Conservation (phyloP, 2,888 invertebrate species). For the Diachrysia chrysitis region DNA sequence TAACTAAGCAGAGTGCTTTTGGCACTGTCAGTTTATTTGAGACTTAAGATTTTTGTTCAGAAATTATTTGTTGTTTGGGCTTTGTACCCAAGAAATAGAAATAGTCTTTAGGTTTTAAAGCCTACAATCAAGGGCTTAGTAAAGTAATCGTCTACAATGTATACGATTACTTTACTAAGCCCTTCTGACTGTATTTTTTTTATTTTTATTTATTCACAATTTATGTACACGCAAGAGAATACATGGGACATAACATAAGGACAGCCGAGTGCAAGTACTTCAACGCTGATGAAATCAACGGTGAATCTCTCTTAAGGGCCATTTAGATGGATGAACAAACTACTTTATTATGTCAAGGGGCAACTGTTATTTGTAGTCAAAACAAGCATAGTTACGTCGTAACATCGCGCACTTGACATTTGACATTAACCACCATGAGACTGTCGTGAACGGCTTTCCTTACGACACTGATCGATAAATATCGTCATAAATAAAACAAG, state of each 20-base stretch:
- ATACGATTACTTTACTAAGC: background rate
- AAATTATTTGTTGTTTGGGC: background rate
- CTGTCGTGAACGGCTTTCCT: background rate
- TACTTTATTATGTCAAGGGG: slow-evolving; percentile 42
- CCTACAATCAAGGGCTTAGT: too few species aligned
- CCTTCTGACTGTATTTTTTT: background rate
- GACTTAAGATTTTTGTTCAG: slow-evolving; percentile 6
- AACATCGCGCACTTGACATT: slow-evolving; percentile 22
- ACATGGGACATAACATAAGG: too few species aligned
- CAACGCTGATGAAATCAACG: slow-evolving; percentile 11
- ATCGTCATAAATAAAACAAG: background rate
- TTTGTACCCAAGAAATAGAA: background rate
- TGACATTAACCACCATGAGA: slow-evolving; percentile 22
- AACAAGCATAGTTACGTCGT: slow-evolving; percentile 15
- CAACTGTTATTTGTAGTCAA: slow-evolving; percentile 40
- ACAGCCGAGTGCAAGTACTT: too few species aligned
- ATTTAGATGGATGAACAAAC: slow-evolving; percentile 9
- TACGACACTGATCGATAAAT: background rate
- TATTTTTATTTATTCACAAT: background rate
- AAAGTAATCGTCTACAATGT: too few species aligned
- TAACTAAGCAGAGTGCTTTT: background rate
- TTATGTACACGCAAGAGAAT: too few species aligned
- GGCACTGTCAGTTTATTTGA: slow-evolving; percentile 1
- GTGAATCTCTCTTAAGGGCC: slow-evolving; percentile 18
- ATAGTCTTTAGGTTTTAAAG: background rate